Base-by-base conservation (phyloP, 1,140 invertebrate genomes). In the Cyclargus thomasi region DNA sequence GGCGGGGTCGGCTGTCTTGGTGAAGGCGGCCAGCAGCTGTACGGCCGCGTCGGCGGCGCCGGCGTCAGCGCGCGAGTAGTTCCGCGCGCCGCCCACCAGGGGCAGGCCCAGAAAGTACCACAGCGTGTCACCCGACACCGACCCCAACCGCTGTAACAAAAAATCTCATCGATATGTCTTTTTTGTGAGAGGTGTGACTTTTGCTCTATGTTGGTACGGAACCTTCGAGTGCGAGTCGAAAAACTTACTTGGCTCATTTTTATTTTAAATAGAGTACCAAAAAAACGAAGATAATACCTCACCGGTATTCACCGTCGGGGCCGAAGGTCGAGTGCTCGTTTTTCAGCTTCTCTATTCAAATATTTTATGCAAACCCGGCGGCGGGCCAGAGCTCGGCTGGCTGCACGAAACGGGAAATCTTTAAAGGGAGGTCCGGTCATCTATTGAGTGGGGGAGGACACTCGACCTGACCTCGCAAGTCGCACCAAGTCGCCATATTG, bases 21-120 rank as follows among this genome's bases (percentile, higher is more conserved):
- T 94, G 95, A 7, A 73, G 68, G 14, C 81, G 79, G 0, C 94
- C 72, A 95, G 92, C 90, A 72, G 93, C 35, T 93, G 93, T 73
- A 97, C 94, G 1, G 96, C 92, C 1, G 94, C 93, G 78, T 96
- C 94, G 0, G 95, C 93, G 14, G 97, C 93, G 7, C 93, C 92
- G 73, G 94, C 92, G 83, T 97, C 97, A 21, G 94, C 93, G 14
- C 93, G 86, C 20, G 93, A 95, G 90, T 95, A 97, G 87, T 96
- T 96, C 47, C 93, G 92, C 67, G 68, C 66, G 1, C 86, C 83
- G 0, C 82, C 81, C 22, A 97, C 94, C 62, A 98, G 84, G 0
- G 97, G 97, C 53, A 96, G 93, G 0, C 97, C 97, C 72, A 98
- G 94, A 64, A 98, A 93, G 85, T 97, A 98, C 1, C 95, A 92